Evolutionary conservation across 2,113 vertebrate genomes (phyloP).

Genomic region (Mustela nigripes): DNA sequence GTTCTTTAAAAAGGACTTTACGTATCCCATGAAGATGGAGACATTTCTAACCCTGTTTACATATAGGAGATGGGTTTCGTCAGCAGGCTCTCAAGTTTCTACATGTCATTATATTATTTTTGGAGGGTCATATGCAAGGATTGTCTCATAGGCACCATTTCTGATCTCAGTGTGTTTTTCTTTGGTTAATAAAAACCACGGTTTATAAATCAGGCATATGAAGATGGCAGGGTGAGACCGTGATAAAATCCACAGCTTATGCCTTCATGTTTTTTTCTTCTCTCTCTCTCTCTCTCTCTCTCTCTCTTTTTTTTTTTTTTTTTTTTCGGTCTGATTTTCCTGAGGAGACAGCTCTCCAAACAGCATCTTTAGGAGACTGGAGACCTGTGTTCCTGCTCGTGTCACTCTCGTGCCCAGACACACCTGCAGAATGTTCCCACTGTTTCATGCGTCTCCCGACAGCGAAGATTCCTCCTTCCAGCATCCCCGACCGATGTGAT

Average conservation of each 20-base stretch:
- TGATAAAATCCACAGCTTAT: neutral
- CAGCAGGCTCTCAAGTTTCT: neutral
- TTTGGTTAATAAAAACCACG: slow-evolving; percentile 12
- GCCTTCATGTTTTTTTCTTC: neutral
- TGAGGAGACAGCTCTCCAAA: neutral
- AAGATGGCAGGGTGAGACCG: neutral
- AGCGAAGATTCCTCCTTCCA: accelerated
- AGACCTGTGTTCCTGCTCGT: accelerated
- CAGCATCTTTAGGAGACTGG: neutral
- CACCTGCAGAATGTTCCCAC: neutral
- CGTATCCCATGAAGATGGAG: neutral
- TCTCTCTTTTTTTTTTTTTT: neutral
- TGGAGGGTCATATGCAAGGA: neutral
- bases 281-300: no score
- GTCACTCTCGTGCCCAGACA: accelerated
- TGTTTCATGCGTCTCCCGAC: accelerated
- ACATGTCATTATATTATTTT: neutral
- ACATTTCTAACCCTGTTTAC: accelerated
- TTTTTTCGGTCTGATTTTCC: neutral
- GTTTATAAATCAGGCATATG: neutral
- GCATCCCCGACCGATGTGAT: accelerated
- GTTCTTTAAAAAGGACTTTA: neutral
- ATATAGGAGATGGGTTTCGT: accelerated
- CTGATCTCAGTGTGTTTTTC: neutral
- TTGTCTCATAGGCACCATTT: neutral